Evolutionary conservation across 2,797 vertebrate species (phyloP), one percentile per base, ranked within the genome.

Genomic region (Austrolebias charrua): DNA sequence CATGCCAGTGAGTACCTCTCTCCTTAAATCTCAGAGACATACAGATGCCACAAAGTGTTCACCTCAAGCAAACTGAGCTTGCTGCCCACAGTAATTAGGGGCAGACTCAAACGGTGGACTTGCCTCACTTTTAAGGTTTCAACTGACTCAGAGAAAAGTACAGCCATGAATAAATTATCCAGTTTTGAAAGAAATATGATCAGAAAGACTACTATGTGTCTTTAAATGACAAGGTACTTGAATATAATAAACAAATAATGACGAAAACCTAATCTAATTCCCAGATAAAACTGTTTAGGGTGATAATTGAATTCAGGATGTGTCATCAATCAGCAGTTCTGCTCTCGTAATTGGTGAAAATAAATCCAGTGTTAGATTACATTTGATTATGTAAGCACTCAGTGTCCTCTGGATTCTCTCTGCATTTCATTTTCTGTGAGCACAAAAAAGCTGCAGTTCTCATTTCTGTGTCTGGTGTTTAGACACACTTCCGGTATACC

Each of bases 1-100:
- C 86, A 98, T 98, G 96, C 95, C 96, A 84, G 96, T 98, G 88
- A 97, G 96, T 92, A 86, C 76, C 60, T 40, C 63, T 60, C 44
- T 42, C 45, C 60, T 40, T 14, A 2, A 11, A 40, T 11, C 38
- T 12, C 38, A 40, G 11, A 13, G 38, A 40, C 38, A 40, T 11
- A 40, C 38, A 40, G 38, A 40, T 40, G 38, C 38, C 28, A 28
- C 1, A 12, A 44, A 66, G 10, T 47, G 28, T 66, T 14, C 46
- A 52, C 52, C 16, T 1, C 53, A 46, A 16, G 16, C 63, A 60
- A 9, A 58, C 67, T 42, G 18, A 59, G 15, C 63, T 18, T 19
- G 52, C 28, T 12, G 11, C 20, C 54, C 68, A 53, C 51, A 60
- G 24, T 13, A 48, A 55, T 63, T 53, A 14, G 33, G 24, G 53